Evolutionary conservation across 2,797 vertebrate species (phyloP).

Genomic region (Margarornis squamiger): DNA sequence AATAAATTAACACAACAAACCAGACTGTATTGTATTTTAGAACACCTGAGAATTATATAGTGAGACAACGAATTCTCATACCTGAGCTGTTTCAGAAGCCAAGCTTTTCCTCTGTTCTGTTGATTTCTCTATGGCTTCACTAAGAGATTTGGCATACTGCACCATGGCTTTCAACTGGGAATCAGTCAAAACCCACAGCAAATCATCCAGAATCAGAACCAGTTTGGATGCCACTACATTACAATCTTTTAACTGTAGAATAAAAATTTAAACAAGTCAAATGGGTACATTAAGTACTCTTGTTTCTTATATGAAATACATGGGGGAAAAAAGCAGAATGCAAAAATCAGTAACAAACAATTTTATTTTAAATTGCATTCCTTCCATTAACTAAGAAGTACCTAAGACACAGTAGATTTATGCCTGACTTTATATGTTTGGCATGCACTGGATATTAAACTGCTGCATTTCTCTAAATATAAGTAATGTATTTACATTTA

Average conservation of each 20-base stretch:
- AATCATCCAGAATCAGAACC: slow-evolving; percentile 93
- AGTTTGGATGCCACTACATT: slow-evolving; percentile 97
- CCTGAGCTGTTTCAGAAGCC: slow-evolving; percentile 87
- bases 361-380: neutral
- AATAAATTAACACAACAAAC: neutral
- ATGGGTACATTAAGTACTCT: neutral
- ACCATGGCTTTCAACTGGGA: slow-evolving; percentile 99
- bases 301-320: neutral
- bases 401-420: neutral
- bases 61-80: slow-evolving; percentile 30
- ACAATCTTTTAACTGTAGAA: slow-evolving; percentile 92
- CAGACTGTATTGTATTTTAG: neutral
- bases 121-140: slow-evolving; percentile 97
- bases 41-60: neutral
- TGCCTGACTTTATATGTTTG: neutral
- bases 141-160: slow-evolving; percentile 97
- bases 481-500: neutral
- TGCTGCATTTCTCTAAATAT: neutral
- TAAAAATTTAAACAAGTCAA: slow-evolving; percentile 5
- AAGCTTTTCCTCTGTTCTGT: slow-evolving; percentile 96
- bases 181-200: slow-evolving; percentile 98
- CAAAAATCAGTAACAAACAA: neutral
- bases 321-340: neutral
- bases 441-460: neutral
- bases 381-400: neutral